phyloP scores from a whole-genome alignment of 2,113 vertebrate species.

The Aspiorhynchus laticeps region DNA sequence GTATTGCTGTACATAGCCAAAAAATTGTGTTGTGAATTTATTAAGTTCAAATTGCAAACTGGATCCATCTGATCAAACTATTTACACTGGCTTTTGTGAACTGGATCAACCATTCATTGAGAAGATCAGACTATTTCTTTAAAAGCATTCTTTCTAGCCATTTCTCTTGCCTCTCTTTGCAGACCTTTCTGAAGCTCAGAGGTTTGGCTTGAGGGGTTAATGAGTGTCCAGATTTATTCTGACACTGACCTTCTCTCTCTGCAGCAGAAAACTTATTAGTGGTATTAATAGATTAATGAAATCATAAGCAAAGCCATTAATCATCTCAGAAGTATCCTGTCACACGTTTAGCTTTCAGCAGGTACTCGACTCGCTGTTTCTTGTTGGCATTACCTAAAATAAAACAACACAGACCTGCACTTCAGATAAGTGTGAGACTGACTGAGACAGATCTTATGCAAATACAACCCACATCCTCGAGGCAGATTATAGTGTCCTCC shows the following conservation, averaged over 20 bases:
- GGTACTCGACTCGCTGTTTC: neutral
- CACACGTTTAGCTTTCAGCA: constrained; percentile 60
- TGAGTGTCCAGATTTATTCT: constrained; percentile 84
- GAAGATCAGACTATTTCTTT: neutral
- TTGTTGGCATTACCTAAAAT: neutral
- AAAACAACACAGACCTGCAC: neutral
- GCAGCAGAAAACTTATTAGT: constrained; percentile 80
- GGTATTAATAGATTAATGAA: constrained; percentile 88
- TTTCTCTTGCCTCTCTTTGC: neutral
- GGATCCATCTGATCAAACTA: neutral
- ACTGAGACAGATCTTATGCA: neutral
- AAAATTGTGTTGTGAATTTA: too few relatives aligned
- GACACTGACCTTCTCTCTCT: constrained; percentile 80
- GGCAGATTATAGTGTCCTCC: neutral
- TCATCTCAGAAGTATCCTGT: constrained; percentile 73
- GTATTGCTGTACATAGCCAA: neutral
- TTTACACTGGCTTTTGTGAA: neutral
- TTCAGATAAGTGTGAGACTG: neutral
- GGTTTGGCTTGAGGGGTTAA: constrained; percentile 69
- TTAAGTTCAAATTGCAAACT: neutral
- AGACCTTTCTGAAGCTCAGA: constrained; percentile 29
- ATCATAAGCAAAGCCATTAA: constrained; percentile 85
- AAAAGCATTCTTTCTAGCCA: neutral
- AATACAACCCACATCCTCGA: neutral
- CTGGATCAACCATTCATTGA: neutral